Conservation (phyloP, 2,888 invertebrate genomes). For the Fabriciana adippe region DNA sequence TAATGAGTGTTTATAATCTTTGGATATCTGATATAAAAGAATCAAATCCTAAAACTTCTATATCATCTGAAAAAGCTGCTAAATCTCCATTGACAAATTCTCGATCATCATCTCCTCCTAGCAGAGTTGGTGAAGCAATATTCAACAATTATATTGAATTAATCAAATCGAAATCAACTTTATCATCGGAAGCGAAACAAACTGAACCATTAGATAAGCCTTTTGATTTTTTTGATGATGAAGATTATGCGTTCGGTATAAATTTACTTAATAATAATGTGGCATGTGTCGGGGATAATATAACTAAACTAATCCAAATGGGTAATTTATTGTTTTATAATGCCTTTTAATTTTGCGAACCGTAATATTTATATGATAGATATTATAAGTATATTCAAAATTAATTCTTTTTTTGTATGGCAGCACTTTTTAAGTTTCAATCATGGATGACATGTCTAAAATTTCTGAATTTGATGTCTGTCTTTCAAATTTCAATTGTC, state of each 20-base stretch:
- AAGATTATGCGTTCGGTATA: constrained; percentile 73
- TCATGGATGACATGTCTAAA: too few relatives aligned
- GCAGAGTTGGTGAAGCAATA: constrained; percentile 58
- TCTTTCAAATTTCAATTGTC: constrained; percentile 3
- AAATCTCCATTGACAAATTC: constrained; percentile 51
- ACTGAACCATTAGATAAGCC: constrained; percentile 62
- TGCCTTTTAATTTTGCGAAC: neutral
- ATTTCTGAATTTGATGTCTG: neutral
- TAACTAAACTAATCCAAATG: constrained; percentile 72
- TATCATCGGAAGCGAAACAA: constrained; percentile 53
- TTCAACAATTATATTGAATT: constrained; percentile 65
- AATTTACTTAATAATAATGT: constrained; percentile 73
- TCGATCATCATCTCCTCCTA: constrained; percentile 54
- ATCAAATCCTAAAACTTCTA: constrained; percentile 45
- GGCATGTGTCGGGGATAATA: constrained; percentile 73
- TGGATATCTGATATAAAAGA: constrained; percentile 51
- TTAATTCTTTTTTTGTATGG: neutral
- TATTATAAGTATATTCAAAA: neutral
- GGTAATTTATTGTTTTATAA: constrained; percentile 47
- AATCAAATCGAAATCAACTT: constrained; percentile 62
- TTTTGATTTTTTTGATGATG: constrained; percentile 73
- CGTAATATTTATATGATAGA: neutral
- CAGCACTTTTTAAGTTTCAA: neutral
- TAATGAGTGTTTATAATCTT: constrained; percentile 55
- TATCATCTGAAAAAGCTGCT: constrained; percentile 53